phyloP scores from a whole-genome alignment of 2,113 vertebrate species.

The Acanthisitta chloris region DNA sequence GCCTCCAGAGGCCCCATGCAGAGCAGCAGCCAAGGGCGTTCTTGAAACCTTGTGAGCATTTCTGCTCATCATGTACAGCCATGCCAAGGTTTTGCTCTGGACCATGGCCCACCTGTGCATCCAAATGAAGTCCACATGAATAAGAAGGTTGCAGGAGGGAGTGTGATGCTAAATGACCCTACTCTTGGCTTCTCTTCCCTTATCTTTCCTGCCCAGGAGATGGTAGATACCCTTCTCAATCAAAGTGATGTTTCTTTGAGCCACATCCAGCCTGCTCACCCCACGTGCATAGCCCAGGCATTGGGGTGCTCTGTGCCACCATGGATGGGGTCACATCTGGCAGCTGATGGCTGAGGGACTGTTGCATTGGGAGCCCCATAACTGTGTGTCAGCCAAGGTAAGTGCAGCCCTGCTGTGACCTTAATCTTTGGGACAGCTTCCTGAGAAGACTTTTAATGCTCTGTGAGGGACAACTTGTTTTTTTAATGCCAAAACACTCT shows the following conservation, averaged over 20 bases:
- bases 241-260: background rate
- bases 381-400: background rate
- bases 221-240: background rate
- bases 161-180: background rate
- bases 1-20: background rate
- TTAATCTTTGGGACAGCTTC: background rate
- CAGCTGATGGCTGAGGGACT: background rate
- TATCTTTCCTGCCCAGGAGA: background rate
- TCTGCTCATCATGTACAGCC: background rate
- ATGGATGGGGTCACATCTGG: background rate
- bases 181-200: background rate
- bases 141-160: background rate
- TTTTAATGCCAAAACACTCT: background rate
- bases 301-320: accelerated
- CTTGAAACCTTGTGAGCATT: background rate
- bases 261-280: background rate
- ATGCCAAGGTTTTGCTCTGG: background rate
- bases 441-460: background rate
- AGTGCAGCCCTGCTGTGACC: background rate
- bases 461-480: background rate
- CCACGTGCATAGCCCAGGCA: accelerated
- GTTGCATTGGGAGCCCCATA: background rate
- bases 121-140: background rate
- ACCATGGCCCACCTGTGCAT: no score
- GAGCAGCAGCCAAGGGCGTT: background rate